Conservation (phyloP, 2,888 invertebrate genomes). For the Scotopteryx bipunctaria region DNA sequence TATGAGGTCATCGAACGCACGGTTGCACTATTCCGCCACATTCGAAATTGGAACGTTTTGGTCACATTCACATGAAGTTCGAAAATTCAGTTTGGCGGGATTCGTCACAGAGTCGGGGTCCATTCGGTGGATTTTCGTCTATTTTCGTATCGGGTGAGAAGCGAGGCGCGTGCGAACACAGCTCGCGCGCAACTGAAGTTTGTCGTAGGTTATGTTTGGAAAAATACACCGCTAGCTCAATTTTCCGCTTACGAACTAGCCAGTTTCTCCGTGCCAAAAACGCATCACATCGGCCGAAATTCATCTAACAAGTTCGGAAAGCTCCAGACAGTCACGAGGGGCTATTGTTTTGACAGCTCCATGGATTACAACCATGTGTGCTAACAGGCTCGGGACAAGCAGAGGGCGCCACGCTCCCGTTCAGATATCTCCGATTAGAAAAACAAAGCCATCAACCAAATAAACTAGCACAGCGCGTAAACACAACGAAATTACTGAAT, state of each 20-base stretch:
- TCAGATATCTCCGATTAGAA: slow-evolving; percentile 41
- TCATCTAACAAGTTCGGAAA: slow-evolving; percentile 35
- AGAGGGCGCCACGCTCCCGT: slow-evolving; percentile 66
- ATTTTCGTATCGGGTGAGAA: slow-evolving; percentile 55
- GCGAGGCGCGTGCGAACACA: slow-evolving; percentile 70
- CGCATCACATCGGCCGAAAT: slow-evolving; percentile 47
- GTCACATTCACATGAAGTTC: slow-evolving; percentile 53
- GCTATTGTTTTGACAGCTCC: slow-evolving; percentile 74
- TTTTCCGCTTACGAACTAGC: slow-evolving; percentile 68
- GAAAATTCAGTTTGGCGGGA: slow-evolving; percentile 57
- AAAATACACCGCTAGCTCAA: slow-evolving; percentile 76
- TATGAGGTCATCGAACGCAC: slow-evolving; percentile 68
- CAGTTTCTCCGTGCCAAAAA: slow-evolving; percentile 64
- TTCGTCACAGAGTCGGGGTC: slow-evolving; percentile 53
- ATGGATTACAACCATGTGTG: slow-evolving; percentile 58
- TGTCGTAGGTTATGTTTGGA: slow-evolving; percentile 80
- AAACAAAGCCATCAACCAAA: slow-evolving; percentile 65
- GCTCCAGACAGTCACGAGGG: slow-evolving; percentile 47
- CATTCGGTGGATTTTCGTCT: slow-evolving; percentile 66
- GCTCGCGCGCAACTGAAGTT: slow-evolving; percentile 81
- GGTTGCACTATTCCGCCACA: slow-evolving; percentile 54
- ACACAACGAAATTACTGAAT: slow-evolving; percentile 82
- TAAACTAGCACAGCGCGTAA: slow-evolving; percentile 81
- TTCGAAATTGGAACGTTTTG: slow-evolving; percentile 61
- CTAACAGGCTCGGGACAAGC: slow-evolving; percentile 47